Percentiles rank a stretch among this genome's conserved stretches.
These are phyloP conservation scores for Hydrolagus colliei DNA, from an alignment of 2,797 vertebrate species.

Conservation along the genomic window DNA sequence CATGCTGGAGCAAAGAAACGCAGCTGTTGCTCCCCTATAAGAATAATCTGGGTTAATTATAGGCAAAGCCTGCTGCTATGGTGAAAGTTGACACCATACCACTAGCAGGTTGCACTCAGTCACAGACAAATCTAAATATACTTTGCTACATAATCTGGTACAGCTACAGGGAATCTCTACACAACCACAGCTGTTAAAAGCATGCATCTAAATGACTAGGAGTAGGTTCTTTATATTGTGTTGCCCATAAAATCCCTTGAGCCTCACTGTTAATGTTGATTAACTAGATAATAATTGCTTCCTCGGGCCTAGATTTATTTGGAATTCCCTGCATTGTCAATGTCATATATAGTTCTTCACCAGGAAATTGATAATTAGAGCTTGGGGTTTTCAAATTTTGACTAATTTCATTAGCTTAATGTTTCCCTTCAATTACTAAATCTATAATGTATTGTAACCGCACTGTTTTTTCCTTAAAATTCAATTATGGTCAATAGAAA, in stretches of 20 bases:
- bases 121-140: constrained; percentile 53
- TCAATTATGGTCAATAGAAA: too few species aligned
- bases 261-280: not conserved
- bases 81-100: constrained; percentile 49
- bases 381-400: too few species aligned
- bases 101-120: constrained; percentile 42
- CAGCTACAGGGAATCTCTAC: constrained; percentile 43
- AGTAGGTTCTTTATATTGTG: not conserved
- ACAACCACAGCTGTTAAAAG: constrained; percentile 44
- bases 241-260: constrained; percentile 12
- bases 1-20: constrained; percentile 42
- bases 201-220: constrained; percentile 35
- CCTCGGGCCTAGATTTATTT: not conserved
- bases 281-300: constrained; percentile 1
- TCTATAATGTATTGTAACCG: too few species aligned
- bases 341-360: too few species aligned
- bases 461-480: too few species aligned
- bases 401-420: too few species aligned
- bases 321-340: not conserved
- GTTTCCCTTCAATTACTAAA: too few species aligned
- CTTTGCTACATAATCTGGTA: constrained; percentile 38
- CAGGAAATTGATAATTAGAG: too few species aligned
- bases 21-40: constrained; percentile 53
- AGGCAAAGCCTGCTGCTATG: constrained; percentile 50
- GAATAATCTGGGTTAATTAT: constrained; percentile 59